Evolutionary conservation across 1,140 invertebrate genomes (phyloP), one percentile per base, ranked within the genome.

Genomic region (Aphelenchoides avenae): DNA sequence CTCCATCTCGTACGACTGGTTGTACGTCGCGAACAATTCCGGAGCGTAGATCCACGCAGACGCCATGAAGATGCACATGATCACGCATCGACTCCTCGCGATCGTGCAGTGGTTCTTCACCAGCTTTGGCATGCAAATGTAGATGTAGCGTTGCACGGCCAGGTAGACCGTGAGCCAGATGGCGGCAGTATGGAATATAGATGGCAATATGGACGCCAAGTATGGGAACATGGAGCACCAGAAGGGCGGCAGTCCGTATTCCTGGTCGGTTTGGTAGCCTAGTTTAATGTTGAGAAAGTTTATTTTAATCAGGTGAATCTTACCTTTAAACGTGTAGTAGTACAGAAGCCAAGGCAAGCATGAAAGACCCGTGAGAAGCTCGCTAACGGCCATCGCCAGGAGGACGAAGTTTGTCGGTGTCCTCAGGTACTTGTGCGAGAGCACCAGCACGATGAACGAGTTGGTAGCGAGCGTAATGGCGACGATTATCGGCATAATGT

Each of bases 361-460:
- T 9, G 65, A 61, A 18, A 74, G 46, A 9, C 92, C 84, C 0
- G 90, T 93, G 71, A 92, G 85, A 84, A 91, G 86, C 79, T 94
- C 90, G 57, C 87, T 88, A 1, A 94, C 82, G 0, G 91, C 90
- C 89, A 94, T 93, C 3, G 87, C 83, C 63, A 86, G 80, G 0
- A 87, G 76, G 4, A 87, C 83, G 1, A 81, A 77, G 75, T 87
- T 87, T 7, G 86, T 86, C 0, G 86, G 85, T 2, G 84, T 84
- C 33, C 83, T 71, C 82, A 86, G 84, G 57, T 86, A 83, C 26
- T 78, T 72, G 61, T 84, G 84, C 3, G 83, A 78, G 3, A 86
- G 77, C 7, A 85, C 86, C 2, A 90, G 85, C 51, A 84, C 83
- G 22, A 94, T 89, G 2, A 92, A 80, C 0, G 87, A 88, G 79